These are phyloP conservation scores for Lichenostomus cassidix DNA, from an alignment of 2,113 vertebrate species.

Conservation along the genomic window DNA sequence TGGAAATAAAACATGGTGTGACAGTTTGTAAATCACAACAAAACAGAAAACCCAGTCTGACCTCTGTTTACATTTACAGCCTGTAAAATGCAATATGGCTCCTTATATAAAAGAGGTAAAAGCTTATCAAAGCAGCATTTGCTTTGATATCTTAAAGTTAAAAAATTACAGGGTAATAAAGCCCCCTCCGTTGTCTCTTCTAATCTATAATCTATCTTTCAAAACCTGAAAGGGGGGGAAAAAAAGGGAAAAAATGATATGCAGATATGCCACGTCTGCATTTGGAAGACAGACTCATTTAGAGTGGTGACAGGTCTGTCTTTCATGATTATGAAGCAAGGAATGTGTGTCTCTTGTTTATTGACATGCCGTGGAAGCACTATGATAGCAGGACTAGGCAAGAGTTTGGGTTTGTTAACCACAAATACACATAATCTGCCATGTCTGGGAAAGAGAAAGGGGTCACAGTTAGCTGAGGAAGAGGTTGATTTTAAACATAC, in stretches of 20 bases:
- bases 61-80: background rate
- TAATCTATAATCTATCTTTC: background rate
- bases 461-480: background rate
- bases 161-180: background rate
- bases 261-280: background rate
- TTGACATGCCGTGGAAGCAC: background rate
- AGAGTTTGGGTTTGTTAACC: background rate
- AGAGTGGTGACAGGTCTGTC: background rate
- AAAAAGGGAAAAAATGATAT: background rate
- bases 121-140: background rate
- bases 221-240: background rate
- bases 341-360: background rate
- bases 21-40: background rate
- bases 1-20: background rate
- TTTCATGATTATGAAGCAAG: background rate
- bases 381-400: background rate
- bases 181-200: background rate
- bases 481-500: background rate
- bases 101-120: background rate
- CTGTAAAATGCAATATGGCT: background rate
- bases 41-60: background rate
- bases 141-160: background rate
- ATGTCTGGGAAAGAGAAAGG: background rate
- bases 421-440: background rate
- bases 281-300: background rate